Base-by-base conservation (phyloP, 2,888 invertebrate species). In the Gisinianus flammeolus region DNA sequence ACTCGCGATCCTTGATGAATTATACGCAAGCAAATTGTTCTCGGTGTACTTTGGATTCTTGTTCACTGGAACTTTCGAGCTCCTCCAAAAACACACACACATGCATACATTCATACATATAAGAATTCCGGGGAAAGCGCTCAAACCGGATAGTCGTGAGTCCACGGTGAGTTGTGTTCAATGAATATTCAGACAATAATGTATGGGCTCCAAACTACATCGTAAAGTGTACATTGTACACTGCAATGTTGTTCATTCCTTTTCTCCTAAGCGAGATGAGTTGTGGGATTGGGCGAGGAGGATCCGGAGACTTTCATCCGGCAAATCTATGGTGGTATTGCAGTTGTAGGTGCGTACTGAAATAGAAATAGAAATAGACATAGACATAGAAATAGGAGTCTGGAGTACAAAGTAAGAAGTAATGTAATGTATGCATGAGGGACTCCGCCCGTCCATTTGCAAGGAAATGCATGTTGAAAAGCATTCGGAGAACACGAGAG, bases 11-110 rank as follows among this genome's bases (percentile, higher is more conserved):
- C 71, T 71, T 71, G 58, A 71, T 71, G 71, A 71, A 71, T 71
- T 71, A 71, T 71, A 71, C 71, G 56, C 71, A 28, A 58, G 30
- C 31, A 71, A 71, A 71, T 71, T 71, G 58, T 58, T 44, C 67
- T 62, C 10, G 26, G 26, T 44, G 44, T 24, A 26, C 44, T 35
- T 44, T 22, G 68, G 68, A 68, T 68, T 22, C 68, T 68, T 26
- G 12, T 22, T 12, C 24, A 12, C 44, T 44, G 44, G 44, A 44
- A 44, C 44, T 19, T 12, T 12, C 44, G 44, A 44, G 19, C 19
- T 44, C 44, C 44, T 44, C 3, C 44, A 44, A 19, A 2, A 4
- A 44, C 44, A 44, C 12, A 2, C 8, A 44, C 35, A 8, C 35
- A 35, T 35, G 35, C 12, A 35, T 12, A 35, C n/a, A n/a, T n/a